Evolutionary conservation across 2,113 vertebrate species (phyloP), one percentile per base, ranked within the genome.

Genomic region (Leptobrachium leishanense): DNA sequence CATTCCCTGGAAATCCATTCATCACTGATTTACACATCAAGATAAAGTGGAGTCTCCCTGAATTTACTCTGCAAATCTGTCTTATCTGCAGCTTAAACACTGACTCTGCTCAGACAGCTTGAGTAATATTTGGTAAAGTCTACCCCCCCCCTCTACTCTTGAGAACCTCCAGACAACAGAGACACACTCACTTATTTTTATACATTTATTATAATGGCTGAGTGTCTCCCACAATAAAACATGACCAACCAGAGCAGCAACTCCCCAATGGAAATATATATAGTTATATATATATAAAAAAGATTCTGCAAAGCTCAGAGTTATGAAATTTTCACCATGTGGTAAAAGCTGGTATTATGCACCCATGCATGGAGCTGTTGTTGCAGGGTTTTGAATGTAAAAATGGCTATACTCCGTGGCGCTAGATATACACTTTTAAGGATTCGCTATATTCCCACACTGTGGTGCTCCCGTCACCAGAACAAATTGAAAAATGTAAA

Each of bases 11-110:
- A 31, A 64, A 64, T 13, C 6, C 62, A 46, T 66, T 65, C 66
- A 74, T 74, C 73, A 73, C 11, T 50, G 40, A 43, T 59, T 54
- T 12, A 63, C 31, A 55, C 42, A 74, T 80, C 46, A 43, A 73
- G 77, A 79, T 79, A 72, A 65, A 42, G 5, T 31, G 13, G 55
- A 74, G 64, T 41, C 54, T 68, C 57, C 64, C 54, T 41, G 67
- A 68, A 59, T 43, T 81, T 53, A 68, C 41, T 81, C 44, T 62
- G 68, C 78, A 74, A 74, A 74, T 62, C 78, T 55, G 64, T 20
- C 50, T 74, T 69, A 81, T 81, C 78, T 59, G 71, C 72, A 81
- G 78, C 54, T 74, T 74, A 81, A 81, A 74, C 72, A 81, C 68
- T 81, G 72, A 81, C 78, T 81, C 78, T 68, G 78, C 50, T 63